phyloP scores from a whole-genome alignment of 2,797 vertebrate species.

The Amazona finschi region DNA sequence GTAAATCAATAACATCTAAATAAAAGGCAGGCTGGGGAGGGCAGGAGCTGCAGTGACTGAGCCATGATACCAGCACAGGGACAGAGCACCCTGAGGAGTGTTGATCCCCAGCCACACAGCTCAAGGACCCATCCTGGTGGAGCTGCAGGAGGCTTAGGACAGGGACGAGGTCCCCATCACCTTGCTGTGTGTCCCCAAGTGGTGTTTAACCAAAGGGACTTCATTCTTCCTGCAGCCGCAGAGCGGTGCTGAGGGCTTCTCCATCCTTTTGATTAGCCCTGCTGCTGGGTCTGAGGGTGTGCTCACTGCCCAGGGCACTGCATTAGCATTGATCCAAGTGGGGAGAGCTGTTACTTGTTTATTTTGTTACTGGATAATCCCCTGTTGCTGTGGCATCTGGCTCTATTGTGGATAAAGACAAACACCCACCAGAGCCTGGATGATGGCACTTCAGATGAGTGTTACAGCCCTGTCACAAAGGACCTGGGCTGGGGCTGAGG shows the following conservation, averaged over 20 bases:
- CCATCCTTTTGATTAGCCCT: background rate
- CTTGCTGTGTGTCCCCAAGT: background rate
- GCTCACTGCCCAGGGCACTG: background rate
- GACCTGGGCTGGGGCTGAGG: background rate
- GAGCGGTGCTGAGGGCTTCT: background rate
- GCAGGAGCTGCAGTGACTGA: background rate
- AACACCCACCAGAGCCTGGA: background rate
- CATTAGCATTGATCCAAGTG: slow-evolving; percentile 45
- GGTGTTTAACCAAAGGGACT: background rate
- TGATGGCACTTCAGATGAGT: background rate
- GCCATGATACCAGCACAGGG: rapidly evolving
- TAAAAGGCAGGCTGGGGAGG: background rate
- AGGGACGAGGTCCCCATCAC: rapidly evolving
- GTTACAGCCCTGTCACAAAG: background rate
- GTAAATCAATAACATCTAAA: slow-evolving; percentile 47
- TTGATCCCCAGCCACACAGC: background rate
- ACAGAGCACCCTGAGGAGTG: background rate
- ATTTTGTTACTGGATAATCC: slow-evolving; percentile 56
- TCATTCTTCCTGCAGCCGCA: background rate
- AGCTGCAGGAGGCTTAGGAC: background rate
- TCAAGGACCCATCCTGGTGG: background rate
- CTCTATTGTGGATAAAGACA: background rate
- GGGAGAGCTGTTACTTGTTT: slow-evolving; percentile 41
- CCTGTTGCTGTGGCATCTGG: slow-evolving; percentile 36
- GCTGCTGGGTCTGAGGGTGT: background rate